These are phyloP conservation scores for Ophioninae sp. DNA, from an alignment of 2,888 invertebrate genomes.

Conservation along the genomic window DNA sequence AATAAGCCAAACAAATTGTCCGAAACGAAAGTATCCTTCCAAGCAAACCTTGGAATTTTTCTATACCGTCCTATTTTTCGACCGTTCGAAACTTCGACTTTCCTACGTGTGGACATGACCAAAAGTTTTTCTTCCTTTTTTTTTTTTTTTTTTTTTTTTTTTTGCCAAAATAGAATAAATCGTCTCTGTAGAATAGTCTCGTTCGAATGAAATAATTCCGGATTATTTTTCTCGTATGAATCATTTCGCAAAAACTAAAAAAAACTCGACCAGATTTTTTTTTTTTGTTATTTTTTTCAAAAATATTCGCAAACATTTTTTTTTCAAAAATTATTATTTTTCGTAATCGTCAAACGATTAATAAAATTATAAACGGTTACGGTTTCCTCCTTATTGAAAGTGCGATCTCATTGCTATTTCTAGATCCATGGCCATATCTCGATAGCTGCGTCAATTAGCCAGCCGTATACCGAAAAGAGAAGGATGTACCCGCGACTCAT, in stretches of 20 bases:
- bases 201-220: background rate
- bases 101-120: background rate
- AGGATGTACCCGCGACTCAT: constrained; percentile 71
- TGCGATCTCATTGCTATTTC: constrained; percentile 67
- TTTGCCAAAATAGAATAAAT: background rate
- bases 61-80: constrained; percentile 29
- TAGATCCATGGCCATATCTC: constrained; percentile 77
- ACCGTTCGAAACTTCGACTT: background rate
- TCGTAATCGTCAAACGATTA: constrained; percentile 17
- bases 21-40: constrained; percentile 4
- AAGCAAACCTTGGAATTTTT: constrained; percentile 42
- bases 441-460: constrained; percentile 69
- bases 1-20: constrained; percentile 53
- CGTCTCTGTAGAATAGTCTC: background rate
- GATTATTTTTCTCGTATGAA: no score
- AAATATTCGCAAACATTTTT: no score
- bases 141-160: constrained; percentile 1
- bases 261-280: no score
- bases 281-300: no score
- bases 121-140: no score
- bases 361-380: background rate
- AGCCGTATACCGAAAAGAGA: constrained; percentile 67
- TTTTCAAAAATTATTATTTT: no score
- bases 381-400: constrained; percentile 2
- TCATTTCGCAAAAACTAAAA: no score